phyloP scores from a whole-genome alignment of 2,113 vertebrate species.

The Eptatretus burgeri region DNA sequence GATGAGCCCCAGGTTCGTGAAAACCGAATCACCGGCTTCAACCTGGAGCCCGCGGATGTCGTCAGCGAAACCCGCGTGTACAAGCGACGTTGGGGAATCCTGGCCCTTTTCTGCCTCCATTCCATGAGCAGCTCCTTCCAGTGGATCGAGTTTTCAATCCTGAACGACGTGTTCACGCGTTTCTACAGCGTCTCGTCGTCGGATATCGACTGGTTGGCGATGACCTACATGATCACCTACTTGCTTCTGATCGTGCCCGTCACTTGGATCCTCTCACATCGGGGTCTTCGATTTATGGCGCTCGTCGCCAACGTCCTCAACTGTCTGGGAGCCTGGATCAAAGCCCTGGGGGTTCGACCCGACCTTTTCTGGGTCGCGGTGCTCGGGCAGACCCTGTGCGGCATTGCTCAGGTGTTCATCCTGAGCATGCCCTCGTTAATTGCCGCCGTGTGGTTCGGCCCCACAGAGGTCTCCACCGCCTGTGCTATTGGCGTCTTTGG shows the following conservation, averaged over 20 bases:
- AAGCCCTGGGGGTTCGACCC: background rate
- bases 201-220: background rate
- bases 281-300: background rate
- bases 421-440: constrained; percentile 1
- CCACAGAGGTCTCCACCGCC: background rate
- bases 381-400: constrained; percentile 3
- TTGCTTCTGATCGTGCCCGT: background rate
- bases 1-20: too few species aligned
- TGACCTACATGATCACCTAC: background rate
- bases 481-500: constrained; percentile 2
- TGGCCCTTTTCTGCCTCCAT: background rate
- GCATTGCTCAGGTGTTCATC: background rate
- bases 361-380: constrained; percentile 4
- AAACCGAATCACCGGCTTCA: too few species aligned
- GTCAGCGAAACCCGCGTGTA: background rate
- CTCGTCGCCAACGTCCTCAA: background rate
- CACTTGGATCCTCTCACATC: background rate
- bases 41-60: too few species aligned
- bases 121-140: constrained; percentile 4
- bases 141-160: constrained; percentile 2
- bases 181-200: background rate
- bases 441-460: constrained; percentile 6
- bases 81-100: background rate
- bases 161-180: background rate
- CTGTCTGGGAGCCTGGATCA: constrained; percentile 2